These are phyloP conservation scores for Microcebus ravelobensis DNA, from an alignment of 2,113 vertebrate genomes.

Conservation along the genomic window DNA sequence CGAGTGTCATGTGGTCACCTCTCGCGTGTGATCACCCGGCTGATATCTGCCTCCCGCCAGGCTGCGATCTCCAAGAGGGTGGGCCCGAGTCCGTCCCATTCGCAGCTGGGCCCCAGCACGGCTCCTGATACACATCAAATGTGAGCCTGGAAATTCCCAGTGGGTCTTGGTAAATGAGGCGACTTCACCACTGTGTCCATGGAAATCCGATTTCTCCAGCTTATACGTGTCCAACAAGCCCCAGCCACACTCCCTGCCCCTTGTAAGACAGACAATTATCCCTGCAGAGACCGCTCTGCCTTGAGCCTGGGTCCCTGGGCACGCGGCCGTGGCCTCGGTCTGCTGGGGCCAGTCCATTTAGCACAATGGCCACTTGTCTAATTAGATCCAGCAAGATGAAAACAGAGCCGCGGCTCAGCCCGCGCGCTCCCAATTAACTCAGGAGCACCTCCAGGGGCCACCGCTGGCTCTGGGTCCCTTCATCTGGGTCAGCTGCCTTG, in stretches of 20 bases:
- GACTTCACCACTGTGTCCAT: accelerated
- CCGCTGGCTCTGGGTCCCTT: neutral
- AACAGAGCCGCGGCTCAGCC: neutral
- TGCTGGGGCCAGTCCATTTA: neutral
- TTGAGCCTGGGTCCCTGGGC: neutral
- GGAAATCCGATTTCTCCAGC: neutral
- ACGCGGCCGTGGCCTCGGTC: neutral
- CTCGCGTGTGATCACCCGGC: neutral
- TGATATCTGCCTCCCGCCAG: neutral
- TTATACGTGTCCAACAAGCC: neutral
- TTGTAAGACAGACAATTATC: neutral
- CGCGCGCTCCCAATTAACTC: neutral
- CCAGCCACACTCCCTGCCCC: neutral
- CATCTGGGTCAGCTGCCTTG: neutral
- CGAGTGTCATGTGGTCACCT: neutral
- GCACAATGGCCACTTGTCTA: neutral
- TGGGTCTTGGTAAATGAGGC: neutral
- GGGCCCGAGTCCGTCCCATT: neutral
- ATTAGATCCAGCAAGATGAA: neutral
- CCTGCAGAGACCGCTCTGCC: neutral
- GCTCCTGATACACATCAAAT: accelerated
- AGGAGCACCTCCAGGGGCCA: neutral
- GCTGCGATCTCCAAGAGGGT: neutral
- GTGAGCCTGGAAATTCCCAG: neutral
- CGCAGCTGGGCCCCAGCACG: neutral